Evolutionary conservation across 2,888 invertebrate genomes (phyloP), one percentile per base, ranked within the genome.

Genomic region (Dasypolia templi): DNA sequence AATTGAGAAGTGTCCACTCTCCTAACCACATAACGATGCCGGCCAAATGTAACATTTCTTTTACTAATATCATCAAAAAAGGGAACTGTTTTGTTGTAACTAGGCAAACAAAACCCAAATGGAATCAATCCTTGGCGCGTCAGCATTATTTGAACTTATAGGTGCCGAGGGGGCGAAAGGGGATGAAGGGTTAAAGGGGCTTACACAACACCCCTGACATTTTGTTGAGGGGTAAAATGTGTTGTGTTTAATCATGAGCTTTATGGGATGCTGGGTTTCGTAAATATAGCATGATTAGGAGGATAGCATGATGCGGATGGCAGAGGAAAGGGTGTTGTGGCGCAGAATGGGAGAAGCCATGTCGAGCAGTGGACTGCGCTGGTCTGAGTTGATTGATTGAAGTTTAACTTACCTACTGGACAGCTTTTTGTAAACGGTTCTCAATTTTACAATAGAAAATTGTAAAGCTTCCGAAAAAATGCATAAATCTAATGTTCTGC

Each of bases 61-160:
- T 72, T 46, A 56, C 64, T n/a, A 63, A 77, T 63, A 69, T 75
- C 55, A 56, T 61, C 58, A 32, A 69, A 72, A 81, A 65, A 69
- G 44, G 62, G 46, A 65, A 65, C 75, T 59, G 59, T 75, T 82
- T 81, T 81, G 69, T 81, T 82, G 59, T 82, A 29, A 56, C 69
- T 59, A 49, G 58, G 75, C 75, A 82, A 83, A 82, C 81, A 82
- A 81, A 74, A 58, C 79, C 73, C 67, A 79, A 81, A 75, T 82
- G 71, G 71, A 83, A 83, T 83, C 81, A 82, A 83, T 83, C 71
- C 75, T 72, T 62, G 71, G 65, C n/a, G 65, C 75, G 81, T 82
- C 81, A 82, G 81, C 81, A 58, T 69, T 82, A 83, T 83, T 82
- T 79, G 79, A 75, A 83, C 71, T 72, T 82, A 79, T 83, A 79